These are phyloP conservation scores for Scolopax mira DNA, from an alignment of 2,113 vertebrate genomes.

Conservation along the genomic window DNA sequence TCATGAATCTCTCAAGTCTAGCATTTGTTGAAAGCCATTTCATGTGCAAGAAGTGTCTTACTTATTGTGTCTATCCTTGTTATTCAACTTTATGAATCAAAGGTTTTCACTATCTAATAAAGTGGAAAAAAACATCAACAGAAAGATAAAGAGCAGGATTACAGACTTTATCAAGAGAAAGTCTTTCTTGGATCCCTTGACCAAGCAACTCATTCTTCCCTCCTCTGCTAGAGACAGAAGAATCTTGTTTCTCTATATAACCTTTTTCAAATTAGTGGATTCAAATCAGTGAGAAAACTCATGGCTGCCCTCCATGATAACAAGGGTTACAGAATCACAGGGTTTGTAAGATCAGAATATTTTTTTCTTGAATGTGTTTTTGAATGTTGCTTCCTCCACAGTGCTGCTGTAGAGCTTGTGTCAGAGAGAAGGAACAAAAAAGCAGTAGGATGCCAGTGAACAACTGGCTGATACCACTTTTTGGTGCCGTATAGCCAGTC, in stretches of 20 bases:
- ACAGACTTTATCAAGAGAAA: not conserved
- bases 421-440: not conserved
- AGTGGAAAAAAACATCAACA: not conserved
- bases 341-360: not conserved
- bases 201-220: rapidly evolving
- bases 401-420: not conserved
- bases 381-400: rapidly evolving
- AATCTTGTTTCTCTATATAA: not conserved
- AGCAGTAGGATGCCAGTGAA: not conserved
- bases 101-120: not conserved
- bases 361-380: not conserved
- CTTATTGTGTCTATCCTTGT: not conserved
- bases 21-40: not conserved
- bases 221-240: not conserved
- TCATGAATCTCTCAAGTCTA: not conserved
- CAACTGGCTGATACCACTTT: not conserved
- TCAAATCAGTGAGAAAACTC: not conserved
- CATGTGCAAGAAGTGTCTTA: not conserved
- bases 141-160: not conserved
- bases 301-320: not conserved
- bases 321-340: not conserved
- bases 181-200: not conserved
- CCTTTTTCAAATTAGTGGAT: not conserved
- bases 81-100: not conserved
- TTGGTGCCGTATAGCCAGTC: not conserved